Percentiles rank a stretch among this genome's conserved stretches.
phyloP scores from a whole-genome alignment of 2,888 invertebrate species.

The Chymomyza fuscimana region DNA sequence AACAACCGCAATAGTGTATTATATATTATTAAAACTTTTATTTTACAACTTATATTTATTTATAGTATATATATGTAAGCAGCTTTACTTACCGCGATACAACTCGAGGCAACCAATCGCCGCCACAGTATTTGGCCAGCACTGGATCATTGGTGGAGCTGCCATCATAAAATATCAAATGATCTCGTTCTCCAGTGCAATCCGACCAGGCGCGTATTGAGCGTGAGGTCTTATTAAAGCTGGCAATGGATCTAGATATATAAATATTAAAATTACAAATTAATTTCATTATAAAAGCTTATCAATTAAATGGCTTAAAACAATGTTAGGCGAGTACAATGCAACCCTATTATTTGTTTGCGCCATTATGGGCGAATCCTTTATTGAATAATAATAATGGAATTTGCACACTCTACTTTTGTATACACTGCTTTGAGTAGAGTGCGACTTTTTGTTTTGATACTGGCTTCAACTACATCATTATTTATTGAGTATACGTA shows the following conservation, averaged over 20 bases:
- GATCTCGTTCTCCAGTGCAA: conserved; percentile 90
- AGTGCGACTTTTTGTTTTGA: no score
- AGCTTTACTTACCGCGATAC: conserved; percentile 82
- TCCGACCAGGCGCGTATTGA: conserved; percentile 89
- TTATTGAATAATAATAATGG: no score
- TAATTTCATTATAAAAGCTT: no score
- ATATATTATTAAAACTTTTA: background rate
- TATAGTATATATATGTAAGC: background rate
- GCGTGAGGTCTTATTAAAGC: conserved; percentile 86
- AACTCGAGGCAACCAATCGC: conserved; percentile 90
- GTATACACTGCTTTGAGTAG: background rate
- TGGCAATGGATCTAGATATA: conserved; percentile 79
- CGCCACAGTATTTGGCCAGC: conserved; percentile 92
- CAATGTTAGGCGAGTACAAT: background rate
- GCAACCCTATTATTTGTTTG: background rate
- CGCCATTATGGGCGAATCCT: background rate
- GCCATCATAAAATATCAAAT: conserved; percentile 92
- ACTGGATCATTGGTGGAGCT: conserved; percentile 90
- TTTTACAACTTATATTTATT: background rate
- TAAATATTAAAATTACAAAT: conserved; percentile 8
- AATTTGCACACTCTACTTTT: background rate
- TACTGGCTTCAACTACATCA: no score
- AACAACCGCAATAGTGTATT: background rate
- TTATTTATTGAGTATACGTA: no score
- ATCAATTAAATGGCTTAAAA: no score